These are phyloP conservation scores for Hemaris fuciformis DNA, from an alignment of 2,888 invertebrate species.

Conservation along the genomic window DNA sequence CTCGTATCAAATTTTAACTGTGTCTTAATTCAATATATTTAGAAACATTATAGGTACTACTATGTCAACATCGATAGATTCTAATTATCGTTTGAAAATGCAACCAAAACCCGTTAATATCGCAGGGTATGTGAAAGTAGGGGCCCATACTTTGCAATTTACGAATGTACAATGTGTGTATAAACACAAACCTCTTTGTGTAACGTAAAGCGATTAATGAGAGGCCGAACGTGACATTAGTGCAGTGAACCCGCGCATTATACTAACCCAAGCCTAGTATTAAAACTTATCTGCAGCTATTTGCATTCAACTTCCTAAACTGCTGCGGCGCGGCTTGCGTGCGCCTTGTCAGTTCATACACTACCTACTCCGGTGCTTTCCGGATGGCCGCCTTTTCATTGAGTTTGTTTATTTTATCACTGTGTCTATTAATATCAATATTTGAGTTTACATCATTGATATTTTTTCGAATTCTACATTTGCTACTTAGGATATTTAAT, in stretches of 20 bases:
- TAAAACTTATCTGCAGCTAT: constrained; percentile 79
- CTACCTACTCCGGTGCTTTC: not conserved
- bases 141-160: constrained; percentile 8
- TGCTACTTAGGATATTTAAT: no score
- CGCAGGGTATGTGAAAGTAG: not conserved
- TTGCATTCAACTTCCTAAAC: constrained; percentile 78
- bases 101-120: constrained; percentile 2
- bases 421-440: not conserved
- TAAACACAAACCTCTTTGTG: constrained; percentile 68
- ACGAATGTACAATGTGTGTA: constrained; percentile 43
- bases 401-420: not conserved
- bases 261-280: constrained; percentile 64
- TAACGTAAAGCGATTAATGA: constrained; percentile 70
- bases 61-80: not conserved
- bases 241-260: constrained; percentile 72
- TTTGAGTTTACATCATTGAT: no score
- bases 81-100: not conserved
- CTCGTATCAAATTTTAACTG: no score
- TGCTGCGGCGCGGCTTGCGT: constrained; percentile 52
- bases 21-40: no score
- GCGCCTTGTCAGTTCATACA: constrained; percentile 7
- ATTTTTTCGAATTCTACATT: no score
- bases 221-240: constrained; percentile 79
- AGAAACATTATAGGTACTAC: no score
- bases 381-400: not conserved